Evolutionary conservation across 2,113 vertebrate species (phyloP).

Genomic region (Myrmophylax atrothorax): DNA sequence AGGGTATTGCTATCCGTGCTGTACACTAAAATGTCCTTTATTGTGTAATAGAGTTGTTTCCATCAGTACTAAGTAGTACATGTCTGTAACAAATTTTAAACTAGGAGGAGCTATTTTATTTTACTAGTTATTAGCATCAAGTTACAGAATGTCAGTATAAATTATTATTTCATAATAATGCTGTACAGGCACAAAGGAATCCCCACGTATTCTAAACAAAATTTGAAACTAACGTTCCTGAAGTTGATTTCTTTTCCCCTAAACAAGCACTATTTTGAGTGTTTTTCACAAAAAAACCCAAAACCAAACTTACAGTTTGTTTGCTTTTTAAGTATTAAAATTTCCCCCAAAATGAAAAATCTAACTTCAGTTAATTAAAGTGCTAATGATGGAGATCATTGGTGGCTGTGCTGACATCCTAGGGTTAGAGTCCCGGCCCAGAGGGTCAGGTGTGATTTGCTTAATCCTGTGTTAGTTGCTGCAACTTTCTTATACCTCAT

Average conservation of each 20-base stretch:
- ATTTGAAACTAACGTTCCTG: not conserved
- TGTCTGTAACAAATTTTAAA: not conserved
- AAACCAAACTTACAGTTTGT: not conserved
- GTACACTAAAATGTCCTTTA: not conserved
- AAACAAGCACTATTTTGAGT: not conserved
- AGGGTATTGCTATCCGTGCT: not conserved
- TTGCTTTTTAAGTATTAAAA: not conserved
- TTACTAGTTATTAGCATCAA: not conserved
- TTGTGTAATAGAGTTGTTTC: not conserved
- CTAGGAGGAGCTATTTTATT: not conserved
- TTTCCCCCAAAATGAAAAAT: not conserved
- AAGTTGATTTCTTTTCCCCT: not conserved
- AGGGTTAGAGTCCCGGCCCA: not conserved
- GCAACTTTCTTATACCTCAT: not conserved
- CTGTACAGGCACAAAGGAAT: not conserved
- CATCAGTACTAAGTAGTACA: not conserved
- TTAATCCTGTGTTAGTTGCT: not conserved
- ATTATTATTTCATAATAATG: not conserved
- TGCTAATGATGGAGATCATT: not conserved
- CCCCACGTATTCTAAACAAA: not conserved
- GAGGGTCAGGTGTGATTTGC: not conserved
- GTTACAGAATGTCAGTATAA: not conserved
- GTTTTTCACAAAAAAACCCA: not conserved
- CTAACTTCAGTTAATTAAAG: not conserved
- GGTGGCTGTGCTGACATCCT: not conserved